Conservation (phyloP, 2,113 vertebrate species). For the Sitta europaea region DNA sequence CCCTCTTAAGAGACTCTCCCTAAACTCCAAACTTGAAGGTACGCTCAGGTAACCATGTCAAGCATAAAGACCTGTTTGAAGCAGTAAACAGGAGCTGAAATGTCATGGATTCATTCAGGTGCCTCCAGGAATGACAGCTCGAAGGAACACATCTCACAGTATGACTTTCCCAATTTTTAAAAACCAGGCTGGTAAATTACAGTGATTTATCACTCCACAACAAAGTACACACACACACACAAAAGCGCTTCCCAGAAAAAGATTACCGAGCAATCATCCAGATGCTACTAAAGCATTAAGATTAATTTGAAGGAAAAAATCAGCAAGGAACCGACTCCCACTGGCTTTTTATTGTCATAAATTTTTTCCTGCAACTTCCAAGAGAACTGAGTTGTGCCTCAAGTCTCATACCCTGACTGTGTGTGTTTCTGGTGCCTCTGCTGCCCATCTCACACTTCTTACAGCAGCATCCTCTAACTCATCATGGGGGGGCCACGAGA, state of each 20-base stretch:
- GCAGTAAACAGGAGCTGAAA: constrained; percentile 42
- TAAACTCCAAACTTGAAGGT: not conserved
- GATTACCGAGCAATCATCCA: constrained; percentile 27
- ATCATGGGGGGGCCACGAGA: not conserved
- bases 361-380: not conserved
- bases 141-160: not conserved
- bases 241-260: not conserved
- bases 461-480: not conserved
- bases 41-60: not conserved
- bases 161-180: not conserved
- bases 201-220: constrained; percentile 36
- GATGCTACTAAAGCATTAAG: constrained; percentile 12
- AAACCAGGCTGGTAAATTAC: not conserved
- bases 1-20: not conserved
- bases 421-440: not conserved
- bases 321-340: not conserved
- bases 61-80: not conserved
- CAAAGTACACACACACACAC: not conserved
- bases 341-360: not conserved
- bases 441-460: not conserved
- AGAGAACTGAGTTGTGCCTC: not conserved
- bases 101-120: constrained; percentile 18
- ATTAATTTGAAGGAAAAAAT: not conserved
- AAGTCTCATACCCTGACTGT: not conserved
- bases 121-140: constrained; percentile 31